These are phyloP conservation scores for Thymallus thymallus DNA, from an alignment of 2,113 vertebrate species.

Conservation along the genomic window DNA sequence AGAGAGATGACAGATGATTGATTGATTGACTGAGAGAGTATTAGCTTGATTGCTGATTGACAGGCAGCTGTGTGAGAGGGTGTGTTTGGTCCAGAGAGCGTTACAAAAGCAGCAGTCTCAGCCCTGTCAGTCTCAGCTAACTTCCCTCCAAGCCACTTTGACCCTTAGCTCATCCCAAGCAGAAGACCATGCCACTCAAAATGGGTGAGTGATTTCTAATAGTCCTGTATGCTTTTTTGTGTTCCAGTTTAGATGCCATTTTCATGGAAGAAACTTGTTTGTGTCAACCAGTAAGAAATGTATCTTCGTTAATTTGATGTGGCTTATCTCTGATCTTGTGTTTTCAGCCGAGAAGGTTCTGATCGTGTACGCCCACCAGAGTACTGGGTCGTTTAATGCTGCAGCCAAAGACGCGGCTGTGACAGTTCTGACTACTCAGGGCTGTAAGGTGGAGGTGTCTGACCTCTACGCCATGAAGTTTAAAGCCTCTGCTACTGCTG, in stretches of 20 bases:
- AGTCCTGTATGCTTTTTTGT: not conserved
- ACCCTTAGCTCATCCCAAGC: not conserved
- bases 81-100: not conserved
- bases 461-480: conserved; percentile 82
- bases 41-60: conserved; percentile 43
- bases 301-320: not conserved
- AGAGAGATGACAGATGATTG: no score
- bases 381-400: conserved; percentile 74
- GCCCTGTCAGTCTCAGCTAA: not conserved
- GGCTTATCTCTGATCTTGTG: not conserved
- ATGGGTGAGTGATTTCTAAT: conserved; percentile 38
- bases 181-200: not conserved
- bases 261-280: not conserved
- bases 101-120: conserved; percentile 30
- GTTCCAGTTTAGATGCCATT: not conserved
- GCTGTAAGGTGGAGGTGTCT: conserved; percentile 72
- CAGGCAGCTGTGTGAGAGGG: conserved; percentile 35
- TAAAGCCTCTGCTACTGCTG: conserved; percentile 70
- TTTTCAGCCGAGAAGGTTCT: conserved; percentile 59
- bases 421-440: conserved; percentile 58
- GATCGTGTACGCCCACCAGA: conserved; percentile 77
- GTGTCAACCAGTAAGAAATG: no score
- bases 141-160: fast-evolving
- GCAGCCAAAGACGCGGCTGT: conserved; percentile 75
- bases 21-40: not conserved